phyloP scores from a whole-genome alignment of 2,797 vertebrate genomes.

The Rhinichthys osculus region DNA sequence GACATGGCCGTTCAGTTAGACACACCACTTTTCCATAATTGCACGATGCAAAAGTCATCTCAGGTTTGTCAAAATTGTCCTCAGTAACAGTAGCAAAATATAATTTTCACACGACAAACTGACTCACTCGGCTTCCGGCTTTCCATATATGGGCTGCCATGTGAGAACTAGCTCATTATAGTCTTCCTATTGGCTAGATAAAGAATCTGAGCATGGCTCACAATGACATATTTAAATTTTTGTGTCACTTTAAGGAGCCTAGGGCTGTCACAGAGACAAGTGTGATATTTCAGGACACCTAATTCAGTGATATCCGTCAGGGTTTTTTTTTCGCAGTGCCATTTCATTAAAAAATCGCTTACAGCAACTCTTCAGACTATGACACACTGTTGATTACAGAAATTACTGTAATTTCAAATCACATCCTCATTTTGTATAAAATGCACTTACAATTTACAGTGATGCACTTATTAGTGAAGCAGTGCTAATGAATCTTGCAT shows the following conservation, averaged over 20 bases:
- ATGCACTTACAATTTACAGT: background rate
- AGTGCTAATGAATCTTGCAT: background rate
- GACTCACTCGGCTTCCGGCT: background rate
- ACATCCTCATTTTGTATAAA: background rate
- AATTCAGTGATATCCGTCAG: background rate
- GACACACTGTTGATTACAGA: background rate
- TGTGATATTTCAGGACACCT: conserved; percentile 16
- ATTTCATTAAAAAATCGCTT: background rate
- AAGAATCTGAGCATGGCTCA: background rate
- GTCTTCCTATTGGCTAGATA: background rate
- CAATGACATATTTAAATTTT: conserved; percentile 8
- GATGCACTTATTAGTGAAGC: background rate
- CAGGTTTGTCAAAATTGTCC: background rate
- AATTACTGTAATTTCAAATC: background rate
- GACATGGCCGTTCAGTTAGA: background rate
- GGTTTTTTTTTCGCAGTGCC: background rate
- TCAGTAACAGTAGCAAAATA: background rate
- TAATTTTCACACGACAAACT: background rate
- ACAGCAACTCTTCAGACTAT: background rate
- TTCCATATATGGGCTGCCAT: background rate
- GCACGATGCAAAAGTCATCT: background rate
- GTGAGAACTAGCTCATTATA: background rate
- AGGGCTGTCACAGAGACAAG: background rate
- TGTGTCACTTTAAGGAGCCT: background rate
- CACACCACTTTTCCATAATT: background rate